Evolutionary conservation across 2,797 vertebrate species (phyloP), one percentile per base, ranked within the genome.

Genomic region (Sphenopsis melanotis): DNA sequence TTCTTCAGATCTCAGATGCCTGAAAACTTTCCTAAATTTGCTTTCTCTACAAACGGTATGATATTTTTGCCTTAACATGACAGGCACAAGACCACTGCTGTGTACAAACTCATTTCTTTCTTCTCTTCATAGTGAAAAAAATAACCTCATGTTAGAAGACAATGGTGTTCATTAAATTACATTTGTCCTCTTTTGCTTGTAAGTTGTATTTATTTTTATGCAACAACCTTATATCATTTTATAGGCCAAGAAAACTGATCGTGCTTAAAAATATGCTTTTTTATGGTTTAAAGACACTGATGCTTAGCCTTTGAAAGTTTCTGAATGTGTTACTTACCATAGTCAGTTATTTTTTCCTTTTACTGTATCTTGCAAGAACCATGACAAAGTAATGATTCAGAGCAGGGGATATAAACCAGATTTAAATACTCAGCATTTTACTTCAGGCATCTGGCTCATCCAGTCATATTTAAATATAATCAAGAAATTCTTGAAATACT

Each of bases 401-500:
- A 74, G 22, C 32, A 79, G 44, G 39, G 41, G 74, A 93, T 76
- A 79, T 60, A 94, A 94, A 90, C 69, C 89, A 96, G 93, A 75
- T 95, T 89, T 93, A 80, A 95, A 95, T 94, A 53, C 75, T 88
- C 91, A 68, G 37, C 70, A 94, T 95, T 96, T 96, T 93, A 78
- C 53, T 90, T 80, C 39, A 70, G 87, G 63, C 86, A 71, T 94
- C 83, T 96, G 94, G 74, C 37, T 89, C 76, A 63, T 95, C 91
- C 88, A 84, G 34, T 76, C 68, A 55, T 78, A 87, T 90, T 78
- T 80, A 96, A 82, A 93, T 94, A 55, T 89, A 94, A 88, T 83
- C 83, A 93, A 89, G 59, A 80, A 77, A 83, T 96, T 94, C 82
- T 81, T 93, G 37, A 96, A 94, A 96, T 94, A 42, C 36, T 94